These are phyloP conservation scores for Tenthredo amoena DNA, from an alignment of 2,888 invertebrate species.

Conservation along the genomic window DNA sequence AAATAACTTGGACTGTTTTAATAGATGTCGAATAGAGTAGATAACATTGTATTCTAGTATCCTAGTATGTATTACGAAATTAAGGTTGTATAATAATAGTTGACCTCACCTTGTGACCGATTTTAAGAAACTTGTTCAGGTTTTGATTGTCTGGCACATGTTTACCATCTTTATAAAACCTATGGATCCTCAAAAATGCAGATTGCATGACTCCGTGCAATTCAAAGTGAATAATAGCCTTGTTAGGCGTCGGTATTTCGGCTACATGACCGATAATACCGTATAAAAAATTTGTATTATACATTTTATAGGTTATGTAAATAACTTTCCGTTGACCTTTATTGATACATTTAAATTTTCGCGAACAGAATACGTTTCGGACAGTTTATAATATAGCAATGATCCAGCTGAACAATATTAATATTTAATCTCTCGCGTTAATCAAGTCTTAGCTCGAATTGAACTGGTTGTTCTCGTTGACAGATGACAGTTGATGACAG, in stretches of 20 bases:
- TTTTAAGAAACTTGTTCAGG: slow-evolving; percentile 56
- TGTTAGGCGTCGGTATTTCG: slow-evolving; percentile 49
- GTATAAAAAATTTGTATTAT: slow-evolving; percentile 53
- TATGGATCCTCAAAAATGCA: slow-evolving; percentile 57
- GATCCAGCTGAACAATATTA: neutral
- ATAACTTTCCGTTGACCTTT: neutral
- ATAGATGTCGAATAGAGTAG: neutral
- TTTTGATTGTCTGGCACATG: slow-evolving; percentile 52
- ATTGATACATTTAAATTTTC: neutral
- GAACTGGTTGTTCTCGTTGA: neutral
- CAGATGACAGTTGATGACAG: neutral
- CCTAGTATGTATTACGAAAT: slow-evolving; percentile 9
- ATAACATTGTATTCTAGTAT: neutral
- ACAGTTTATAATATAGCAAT: neutral
- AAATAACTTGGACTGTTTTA: neutral
- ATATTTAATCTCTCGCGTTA: neutral
- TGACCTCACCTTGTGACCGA: slow-evolving; percentile 56
- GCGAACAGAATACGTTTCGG: neutral
- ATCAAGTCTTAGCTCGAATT: neutral
- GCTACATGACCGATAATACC: slow-evolving; percentile 56
- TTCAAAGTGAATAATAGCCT: slow-evolving; percentile 60
- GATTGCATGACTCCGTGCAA: slow-evolving; percentile 54
- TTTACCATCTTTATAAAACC: slow-evolving; percentile 61
- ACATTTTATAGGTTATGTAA: slow-evolving; percentile 51
- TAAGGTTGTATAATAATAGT: neutral